Evolutionary conservation across 2,888 invertebrate genomes (phyloP).

Genomic region (Drosophila longiperda): DNA sequence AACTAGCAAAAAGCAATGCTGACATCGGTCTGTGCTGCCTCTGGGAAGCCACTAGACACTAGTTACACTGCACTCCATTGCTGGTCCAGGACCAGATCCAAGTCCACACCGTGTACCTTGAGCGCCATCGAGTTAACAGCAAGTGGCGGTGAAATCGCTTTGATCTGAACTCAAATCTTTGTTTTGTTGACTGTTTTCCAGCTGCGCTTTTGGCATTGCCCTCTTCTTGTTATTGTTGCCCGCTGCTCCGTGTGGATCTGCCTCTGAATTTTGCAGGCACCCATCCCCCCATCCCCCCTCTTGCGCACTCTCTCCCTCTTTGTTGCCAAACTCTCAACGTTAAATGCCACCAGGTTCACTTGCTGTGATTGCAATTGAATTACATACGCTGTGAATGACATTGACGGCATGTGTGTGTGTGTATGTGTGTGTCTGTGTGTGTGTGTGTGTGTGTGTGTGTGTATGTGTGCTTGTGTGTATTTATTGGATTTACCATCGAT

Average conservation of each 20-base stretch:
- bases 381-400: constrained; percentile 64
- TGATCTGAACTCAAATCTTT: constrained; percentile 79
- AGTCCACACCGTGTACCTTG: constrained; percentile 69
- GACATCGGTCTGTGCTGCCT: constrained; percentile 39
- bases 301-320: constrained; percentile 10
- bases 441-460: neutral
- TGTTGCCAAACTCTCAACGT: constrained; percentile 36
- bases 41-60: constrained; percentile 61
- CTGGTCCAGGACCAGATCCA: constrained; percentile 39
- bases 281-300: constrained; percentile 1
- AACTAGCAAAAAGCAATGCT: constrained; percentile 48
- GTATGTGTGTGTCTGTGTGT: constrained; percentile 19
- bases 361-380: constrained; percentile 76
- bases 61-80: constrained; percentile 28
- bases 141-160: constrained; percentile 77
- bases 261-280: constrained; percentile 41
- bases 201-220: constrained; percentile 70
- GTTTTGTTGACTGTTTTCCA: constrained; percentile 70
- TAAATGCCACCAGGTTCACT: constrained; percentile 78
- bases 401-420: constrained; percentile 40
- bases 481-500: constrained; percentile 45
- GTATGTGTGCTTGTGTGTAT: constrained; percentile 20
- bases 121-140: constrained; percentile 77
- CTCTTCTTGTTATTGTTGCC: constrained; percentile 59
- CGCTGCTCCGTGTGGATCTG: constrained; percentile 47